Evolutionary conservation across 2,113 vertebrate species (phyloP), one percentile per base, ranked within the genome.

Genomic region (Etheostoma cragini): DNA sequence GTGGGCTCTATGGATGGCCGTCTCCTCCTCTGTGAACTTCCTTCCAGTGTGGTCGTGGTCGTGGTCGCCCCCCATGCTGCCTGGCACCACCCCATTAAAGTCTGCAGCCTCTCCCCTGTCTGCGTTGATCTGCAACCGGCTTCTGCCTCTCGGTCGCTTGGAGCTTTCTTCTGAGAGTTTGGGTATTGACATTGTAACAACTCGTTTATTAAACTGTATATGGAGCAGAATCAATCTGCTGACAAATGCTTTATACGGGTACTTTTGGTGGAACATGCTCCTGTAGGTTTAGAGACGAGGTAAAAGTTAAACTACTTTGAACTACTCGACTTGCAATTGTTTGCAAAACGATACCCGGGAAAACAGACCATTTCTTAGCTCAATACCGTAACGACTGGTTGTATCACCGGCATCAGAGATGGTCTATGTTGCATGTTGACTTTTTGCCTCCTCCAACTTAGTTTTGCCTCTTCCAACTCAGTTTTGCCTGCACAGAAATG

Each of bases 21-120:
- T 24, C n/a, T 95, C 90, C 2, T 89, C 87, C 68, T 92, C 89
- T 4, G 92, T 87, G 8, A 93, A 64, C 75, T 71, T 3, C 26
- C 8, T 22, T 0, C 22, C 67, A 14, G 33, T 10, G 17, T 13
- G 68, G 10, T 6, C 12, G 17, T 13, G 68, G 10, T 6, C 57
- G 1, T 21, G 13, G 5, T 45, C 68, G 12, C 14, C 49, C 38
- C 46, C 35, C 72, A 0, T 8, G 56, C 58, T 42, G 38, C 50
- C 10, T 7, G 72, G 78, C 75, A 17, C 70, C 50, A 1, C 69
- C 21, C 35, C 71, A 15, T 8, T 7, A 35, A 15, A 10, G 33
- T 24, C 68, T 8, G 77, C 38, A 42, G 38, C 49, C 6, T 76
- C 63, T 5, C 47, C 47, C 30, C 72, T 7, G 47, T 16, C 46